These are phyloP conservation scores for Diacarnus erythraeanus DNA, from an alignment of 37 sponge, comb jelly and placozoan species.

Conservation along the genomic window DNA sequence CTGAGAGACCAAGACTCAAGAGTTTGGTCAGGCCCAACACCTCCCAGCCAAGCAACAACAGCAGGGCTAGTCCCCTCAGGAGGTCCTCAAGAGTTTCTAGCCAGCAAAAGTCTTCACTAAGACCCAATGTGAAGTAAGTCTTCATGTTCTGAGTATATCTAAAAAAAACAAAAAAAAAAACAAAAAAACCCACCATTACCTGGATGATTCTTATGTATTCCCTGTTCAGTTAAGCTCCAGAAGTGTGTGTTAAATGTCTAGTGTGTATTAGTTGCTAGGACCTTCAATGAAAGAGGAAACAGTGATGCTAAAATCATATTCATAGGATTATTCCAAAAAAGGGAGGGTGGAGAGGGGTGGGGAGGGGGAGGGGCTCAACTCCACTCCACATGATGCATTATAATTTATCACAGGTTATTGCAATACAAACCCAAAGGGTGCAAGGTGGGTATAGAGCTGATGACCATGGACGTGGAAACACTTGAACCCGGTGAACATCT, in stretches of 20 bases:
- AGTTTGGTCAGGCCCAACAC: too few species aligned
- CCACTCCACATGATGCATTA: neutral
- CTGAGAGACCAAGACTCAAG: too few species aligned
- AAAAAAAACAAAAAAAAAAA: neutral
- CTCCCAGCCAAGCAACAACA: too few species aligned
- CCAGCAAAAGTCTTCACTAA: neutral
- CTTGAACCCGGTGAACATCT: slow-evolving; percentile 75
- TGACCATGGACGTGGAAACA: slow-evolving; percentile 61
- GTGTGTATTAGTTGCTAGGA: too few species aligned
- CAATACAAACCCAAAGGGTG: slow-evolving; percentile 56
- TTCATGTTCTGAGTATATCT: neutral
- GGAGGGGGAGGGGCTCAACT: neutral
- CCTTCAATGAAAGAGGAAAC: too few species aligned
- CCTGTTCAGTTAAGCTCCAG: too few species aligned
- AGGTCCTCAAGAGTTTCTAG: neutral
- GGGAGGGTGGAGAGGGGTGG: neutral
- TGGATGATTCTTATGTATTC: neutral
- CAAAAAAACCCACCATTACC: neutral
- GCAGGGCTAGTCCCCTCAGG: neutral
- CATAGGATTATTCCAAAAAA: too few species aligned
- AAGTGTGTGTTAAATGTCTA: too few species aligned
- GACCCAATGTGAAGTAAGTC: neutral
- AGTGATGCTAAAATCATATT: too few species aligned
- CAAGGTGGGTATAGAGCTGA: slow-evolving; percentile 55
- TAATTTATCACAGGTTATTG: slow-evolving; percentile 35